phyloP scores from a whole-genome alignment of 2,797 vertebrate genomes.

The Microctenopoma steveboyesi region DNA sequence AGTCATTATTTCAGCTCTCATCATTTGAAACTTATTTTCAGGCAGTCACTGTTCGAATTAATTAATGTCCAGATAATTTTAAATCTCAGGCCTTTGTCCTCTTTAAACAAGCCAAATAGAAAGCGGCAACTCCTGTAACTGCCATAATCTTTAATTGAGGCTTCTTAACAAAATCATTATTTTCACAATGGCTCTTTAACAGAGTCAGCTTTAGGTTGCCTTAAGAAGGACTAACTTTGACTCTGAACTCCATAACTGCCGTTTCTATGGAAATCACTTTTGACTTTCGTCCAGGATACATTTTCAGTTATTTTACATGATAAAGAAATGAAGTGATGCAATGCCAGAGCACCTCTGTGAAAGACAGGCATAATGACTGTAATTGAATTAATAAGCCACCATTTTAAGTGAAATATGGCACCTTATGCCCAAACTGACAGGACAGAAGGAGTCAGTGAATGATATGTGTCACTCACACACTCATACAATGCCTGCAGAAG shows the following conservation, averaged over 20 bases:
- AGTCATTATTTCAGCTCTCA: not conserved
- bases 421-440: slow-evolving; percentile 65
- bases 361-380: slow-evolving; percentile 60
- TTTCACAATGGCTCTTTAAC: not conserved
- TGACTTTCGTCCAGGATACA: slow-evolving; percentile 29
- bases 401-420: slow-evolving; percentile 67
- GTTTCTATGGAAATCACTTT: slow-evolving; percentile 57
- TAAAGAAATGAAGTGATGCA: slow-evolving; percentile 56
- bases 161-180: slow-evolving; percentile 13
- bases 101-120: slow-evolving; percentile 14
- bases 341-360: slow-evolving; percentile 63
- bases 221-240: slow-evolving; percentile 38
- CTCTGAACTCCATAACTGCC: slow-evolving; percentile 22
- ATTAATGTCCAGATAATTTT: slow-evolving; percentile 16
- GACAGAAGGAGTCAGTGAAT: slow-evolving; percentile 55
- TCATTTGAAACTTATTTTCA: slow-evolving; percentile 8
- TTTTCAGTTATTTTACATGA: slow-evolving; percentile 50
- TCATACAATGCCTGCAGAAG: slow-evolving; percentile 30
- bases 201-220: slow-evolving; percentile 11
- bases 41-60: slow-evolving; percentile 29
- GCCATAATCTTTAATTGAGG: slow-evolving; percentile 23
- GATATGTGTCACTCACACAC: slow-evolving; percentile 51
- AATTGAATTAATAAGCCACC: slow-evolving; percentile 65
- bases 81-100: slow-evolving; percentile 4
- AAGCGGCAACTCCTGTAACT: not conserved